These are phyloP conservation scores for Heteronetta atricapilla DNA, from an alignment of 2,113 vertebrate genomes.

Conservation along the genomic window DNA sequence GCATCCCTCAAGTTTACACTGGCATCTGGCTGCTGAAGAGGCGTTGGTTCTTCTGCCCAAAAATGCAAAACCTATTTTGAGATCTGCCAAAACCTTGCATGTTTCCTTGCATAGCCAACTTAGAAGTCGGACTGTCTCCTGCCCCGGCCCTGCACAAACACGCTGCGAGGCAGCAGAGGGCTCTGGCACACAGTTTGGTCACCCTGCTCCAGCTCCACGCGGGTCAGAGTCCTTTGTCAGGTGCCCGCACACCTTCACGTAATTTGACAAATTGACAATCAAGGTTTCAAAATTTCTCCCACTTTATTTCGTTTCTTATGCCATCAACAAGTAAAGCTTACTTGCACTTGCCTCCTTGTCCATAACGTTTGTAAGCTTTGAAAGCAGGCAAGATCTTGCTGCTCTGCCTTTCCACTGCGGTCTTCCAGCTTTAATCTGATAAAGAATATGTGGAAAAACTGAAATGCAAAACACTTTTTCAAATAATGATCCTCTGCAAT, in stretches of 20 bases:
- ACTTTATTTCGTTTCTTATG: neutral
- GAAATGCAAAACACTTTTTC: neutral
- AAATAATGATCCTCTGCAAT: accelerated
- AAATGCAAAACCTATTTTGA: neutral
- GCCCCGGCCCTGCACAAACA: too few relatives aligned
- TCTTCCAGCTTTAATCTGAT: neutral
- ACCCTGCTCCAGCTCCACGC: neutral
- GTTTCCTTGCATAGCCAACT: accelerated
- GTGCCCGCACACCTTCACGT: accelerated
- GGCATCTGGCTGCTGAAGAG: neutral
- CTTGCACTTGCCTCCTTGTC: neutral
- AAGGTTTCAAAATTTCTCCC: accelerated
- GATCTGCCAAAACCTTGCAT: accelerated
- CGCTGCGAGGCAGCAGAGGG: neutral
- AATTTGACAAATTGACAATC: accelerated
- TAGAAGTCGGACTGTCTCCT: neutral
- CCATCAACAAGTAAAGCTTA: neutral
- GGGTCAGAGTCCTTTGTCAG: neutral
- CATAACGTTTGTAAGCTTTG: accelerated
- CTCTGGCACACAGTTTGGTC: neutral
- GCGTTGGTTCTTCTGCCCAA: neutral
- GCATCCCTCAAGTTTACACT: neutral
- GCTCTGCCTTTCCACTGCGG: accelerated
- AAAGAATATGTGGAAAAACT: accelerated
- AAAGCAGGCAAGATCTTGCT: neutral